Evolutionary conservation across 2,113 vertebrate species (phyloP), one percentile per base, ranked within the genome.

Genomic region (Zosterops borbonicus): DNA sequence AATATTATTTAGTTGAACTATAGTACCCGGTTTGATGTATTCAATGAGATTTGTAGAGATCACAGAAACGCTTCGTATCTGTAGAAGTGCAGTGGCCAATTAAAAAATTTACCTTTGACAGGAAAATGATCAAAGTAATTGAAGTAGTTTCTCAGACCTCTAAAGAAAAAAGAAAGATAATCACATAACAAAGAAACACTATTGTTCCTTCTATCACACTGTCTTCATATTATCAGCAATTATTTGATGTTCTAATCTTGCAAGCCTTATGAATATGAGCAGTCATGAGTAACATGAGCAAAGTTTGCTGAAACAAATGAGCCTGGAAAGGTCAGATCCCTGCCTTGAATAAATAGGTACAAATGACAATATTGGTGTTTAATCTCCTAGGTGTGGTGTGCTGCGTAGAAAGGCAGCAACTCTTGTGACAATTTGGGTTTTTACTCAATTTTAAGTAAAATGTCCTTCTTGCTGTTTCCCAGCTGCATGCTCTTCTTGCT

Each of bases 271-370:
- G 74, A 95, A 89, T 89, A 75, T 50, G 59, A 94, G 69, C 80
- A 89, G 80, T 94, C 90, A 79, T 81, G 89, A 91, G 87, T 67
- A 75, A 70, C 87, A 21, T 39, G 76, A 93, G 53, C 74, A 73
- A 94, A 93, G 94, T 94, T 95, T 95, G 87, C 62, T 80, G 81
- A 91, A 84, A 85, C 70, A 92, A 95, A 81, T 64, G 60, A 83
- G 37, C 71, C 87, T 74, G 47, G 39, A 95, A 92, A 89, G 94
- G 88, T 95, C 92, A 95, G 47, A 81, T 94, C 70, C 93, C 90
- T 92, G 68, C 78, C 92, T 93, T 95, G 85, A 88, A 95, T 92
- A 96, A 95, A 97, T 33, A 97, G 46, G 42, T 60, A 28, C 25
- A 58, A 74, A 55, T 29, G 49, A 47, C 63, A 82, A 5, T 47